Conservation (phyloP, 2,888 invertebrate genomes). For the Ypsolopha scabrella region DNA sequence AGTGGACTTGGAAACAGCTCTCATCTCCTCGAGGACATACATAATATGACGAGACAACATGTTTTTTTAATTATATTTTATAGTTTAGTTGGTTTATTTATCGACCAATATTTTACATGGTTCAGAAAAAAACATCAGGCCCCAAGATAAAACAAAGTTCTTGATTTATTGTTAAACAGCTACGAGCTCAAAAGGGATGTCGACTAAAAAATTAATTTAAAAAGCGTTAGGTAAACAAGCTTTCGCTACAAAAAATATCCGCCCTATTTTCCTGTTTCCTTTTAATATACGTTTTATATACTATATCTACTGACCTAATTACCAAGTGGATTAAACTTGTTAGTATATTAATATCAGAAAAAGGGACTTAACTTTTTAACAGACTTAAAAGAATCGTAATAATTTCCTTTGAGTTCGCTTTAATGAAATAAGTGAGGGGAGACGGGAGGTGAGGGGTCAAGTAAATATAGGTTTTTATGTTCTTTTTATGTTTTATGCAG, state of each 20-base stretch:
- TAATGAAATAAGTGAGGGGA: slow-evolving; percentile 44
- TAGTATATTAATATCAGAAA: slow-evolving; percentile 43
- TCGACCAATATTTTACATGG: no score
- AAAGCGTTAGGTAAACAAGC: no score
- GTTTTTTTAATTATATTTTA: no score
- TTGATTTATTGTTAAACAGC: no score
- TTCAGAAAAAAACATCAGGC: no score
- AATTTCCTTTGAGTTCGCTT: slow-evolving; percentile 46
- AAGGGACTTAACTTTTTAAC: slow-evolving; percentile 59
- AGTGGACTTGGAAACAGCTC: no score
- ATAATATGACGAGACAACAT: no score
- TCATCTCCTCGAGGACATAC: no score
- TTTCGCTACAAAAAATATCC: background rate
- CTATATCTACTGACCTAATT: slow-evolving; percentile 24
- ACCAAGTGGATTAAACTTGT: slow-evolving; percentile 49
- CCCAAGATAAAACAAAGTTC: no score
- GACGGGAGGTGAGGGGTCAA: slow-evolving; percentile 21
- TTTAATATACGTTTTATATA: background rate
- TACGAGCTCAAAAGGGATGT: no score
- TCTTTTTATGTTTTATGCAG: slow-evolving; percentile 31
- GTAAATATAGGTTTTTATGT: slow-evolving; percentile 44
- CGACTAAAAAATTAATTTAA: no score
- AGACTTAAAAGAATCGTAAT: slow-evolving; percentile 52
- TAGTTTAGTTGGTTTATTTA: no score
- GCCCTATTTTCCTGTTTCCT: background rate